Base-by-base conservation (phyloP, 2,888 invertebrate species). In the Agonum fuliginosum region DNA sequence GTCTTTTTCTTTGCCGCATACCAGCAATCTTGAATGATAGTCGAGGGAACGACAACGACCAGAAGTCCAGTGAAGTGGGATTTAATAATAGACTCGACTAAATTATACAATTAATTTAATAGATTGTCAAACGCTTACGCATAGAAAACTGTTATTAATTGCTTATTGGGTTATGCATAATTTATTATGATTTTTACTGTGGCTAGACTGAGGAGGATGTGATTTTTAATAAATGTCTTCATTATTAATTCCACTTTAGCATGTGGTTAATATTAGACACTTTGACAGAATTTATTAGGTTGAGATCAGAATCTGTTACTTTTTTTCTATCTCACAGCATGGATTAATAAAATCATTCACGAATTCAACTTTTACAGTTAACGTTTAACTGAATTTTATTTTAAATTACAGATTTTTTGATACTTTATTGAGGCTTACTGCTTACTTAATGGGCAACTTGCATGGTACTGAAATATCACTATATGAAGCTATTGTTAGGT, bases 61-160 rank as follows among this genome's bases (percentile, higher is more conserved):
- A 75, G 74, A 65, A 74, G 74, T 74, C 74, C 48, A 12, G 24
- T n/a, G 27, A 75, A 19, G 75, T 76, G 75, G 75, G 75, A 76
- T 46, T 76, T 67, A 76, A 76, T 76, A 76, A 76, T 37, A 76
- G 10, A 69, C 48, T 67, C 1, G 67, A 34, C 12, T 76, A 67
- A 76, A 76, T 76, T 67, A 67, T 76, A 69, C 75, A 67, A 76
- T 76, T 76, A 76, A 75, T 67, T 75, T 75, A 48, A 75, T 75
- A 75, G 54, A 67, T 75, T 75, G 75, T 75, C 74, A 62, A 62
- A 20, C 17, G 74, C 43, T 62, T 67, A 37, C 37, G 74, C 74
- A 74, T 27, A 37, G 74, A 41, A 74, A 74, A 74, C 27, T 62
- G 27, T 62, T 43, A 43, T 62, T 74, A 72, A 71, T 48, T 71